These are phyloP conservation scores for Chesias legatella DNA, from an alignment of 2,888 invertebrate genomes.

Conservation along the genomic window DNA sequence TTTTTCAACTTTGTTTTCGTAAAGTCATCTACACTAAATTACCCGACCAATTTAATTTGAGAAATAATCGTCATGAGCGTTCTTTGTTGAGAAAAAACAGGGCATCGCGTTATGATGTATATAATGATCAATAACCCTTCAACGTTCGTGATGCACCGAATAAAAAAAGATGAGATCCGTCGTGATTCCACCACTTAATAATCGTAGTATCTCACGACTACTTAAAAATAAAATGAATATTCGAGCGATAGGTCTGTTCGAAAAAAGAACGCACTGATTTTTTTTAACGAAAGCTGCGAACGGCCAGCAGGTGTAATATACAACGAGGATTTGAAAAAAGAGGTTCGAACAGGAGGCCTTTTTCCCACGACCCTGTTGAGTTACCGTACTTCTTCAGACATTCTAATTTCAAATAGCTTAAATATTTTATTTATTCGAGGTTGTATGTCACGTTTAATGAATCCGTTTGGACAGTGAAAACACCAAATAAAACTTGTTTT, in stretches of 20 bases:
- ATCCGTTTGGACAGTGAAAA: too few relatives aligned
- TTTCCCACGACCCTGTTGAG: slow-evolving; percentile 75
- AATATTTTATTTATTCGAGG: neutral
- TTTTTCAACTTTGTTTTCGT: slow-evolving; percentile 36
- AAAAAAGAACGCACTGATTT: slow-evolving; percentile 71
- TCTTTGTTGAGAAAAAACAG: slow-evolving; percentile 50
- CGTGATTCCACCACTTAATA: slow-evolving; percentile 78
- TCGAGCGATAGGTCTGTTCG: slow-evolving; percentile 50
- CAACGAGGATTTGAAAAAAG: slow-evolving; percentile 76
- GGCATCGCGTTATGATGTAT: slow-evolving; percentile 58
- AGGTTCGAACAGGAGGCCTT: slow-evolving; percentile 75
- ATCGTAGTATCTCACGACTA: slow-evolving; percentile 78
- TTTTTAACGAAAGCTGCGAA: slow-evolving; percentile 76
- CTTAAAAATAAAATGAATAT: slow-evolving; percentile 69
- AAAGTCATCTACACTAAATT: slow-evolving; percentile 38
- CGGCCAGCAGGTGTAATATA: slow-evolving; percentile 77
- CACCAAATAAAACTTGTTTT: neutral
- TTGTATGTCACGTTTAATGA: neutral
- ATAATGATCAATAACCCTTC: slow-evolving; percentile 73
- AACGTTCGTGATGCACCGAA: slow-evolving; percentile 58
- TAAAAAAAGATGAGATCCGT: slow-evolving; percentile 54
- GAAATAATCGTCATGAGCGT: slow-evolving; percentile 51
- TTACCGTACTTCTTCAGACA: slow-evolving; percentile 32
- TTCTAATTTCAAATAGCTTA: slow-evolving; percentile 49
- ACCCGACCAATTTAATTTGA: slow-evolving; percentile 44